These are phyloP conservation scores for Cranoglanis bouderius DNA, from an alignment of 2,113 vertebrate species.

Conservation along the genomic window DNA sequence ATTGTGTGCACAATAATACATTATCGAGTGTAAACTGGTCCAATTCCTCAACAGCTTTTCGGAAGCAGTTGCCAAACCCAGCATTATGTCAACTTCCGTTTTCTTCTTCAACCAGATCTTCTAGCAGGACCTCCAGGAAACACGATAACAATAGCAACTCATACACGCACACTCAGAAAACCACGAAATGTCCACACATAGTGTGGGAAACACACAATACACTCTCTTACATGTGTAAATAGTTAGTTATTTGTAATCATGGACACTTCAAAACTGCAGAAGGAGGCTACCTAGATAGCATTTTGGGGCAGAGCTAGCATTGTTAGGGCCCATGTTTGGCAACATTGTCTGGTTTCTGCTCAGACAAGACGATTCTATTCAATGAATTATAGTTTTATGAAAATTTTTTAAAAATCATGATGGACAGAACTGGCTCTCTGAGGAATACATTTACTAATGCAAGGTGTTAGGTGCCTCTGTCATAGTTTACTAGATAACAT, in stretches of 20 bases:
- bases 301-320: background rate
- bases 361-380: background rate
- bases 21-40: background rate
- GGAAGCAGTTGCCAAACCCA: background rate
- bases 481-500: background rate
- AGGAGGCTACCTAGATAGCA: background rate
- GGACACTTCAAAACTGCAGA: background rate
- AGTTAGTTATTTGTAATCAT: background rate
- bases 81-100: background rate
- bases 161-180: background rate
- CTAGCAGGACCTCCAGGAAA: background rate
- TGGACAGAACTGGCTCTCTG: background rate
- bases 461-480: background rate
- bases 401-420: background rate
- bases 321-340: background rate
- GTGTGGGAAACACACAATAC: background rate
- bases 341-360: background rate
- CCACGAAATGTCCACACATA: background rate
- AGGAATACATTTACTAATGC: background rate
- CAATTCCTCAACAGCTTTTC: background rate
- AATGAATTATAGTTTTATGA: background rate
- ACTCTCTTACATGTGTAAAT: background rate
- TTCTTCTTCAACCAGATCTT: background rate
- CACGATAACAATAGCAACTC: background rate
- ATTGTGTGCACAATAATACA: background rate